Evolutionary conservation across 2,797 vertebrate species (phyloP), one percentile per base, ranked within the genome.

Genomic region (Octomys mimax): DNA sequence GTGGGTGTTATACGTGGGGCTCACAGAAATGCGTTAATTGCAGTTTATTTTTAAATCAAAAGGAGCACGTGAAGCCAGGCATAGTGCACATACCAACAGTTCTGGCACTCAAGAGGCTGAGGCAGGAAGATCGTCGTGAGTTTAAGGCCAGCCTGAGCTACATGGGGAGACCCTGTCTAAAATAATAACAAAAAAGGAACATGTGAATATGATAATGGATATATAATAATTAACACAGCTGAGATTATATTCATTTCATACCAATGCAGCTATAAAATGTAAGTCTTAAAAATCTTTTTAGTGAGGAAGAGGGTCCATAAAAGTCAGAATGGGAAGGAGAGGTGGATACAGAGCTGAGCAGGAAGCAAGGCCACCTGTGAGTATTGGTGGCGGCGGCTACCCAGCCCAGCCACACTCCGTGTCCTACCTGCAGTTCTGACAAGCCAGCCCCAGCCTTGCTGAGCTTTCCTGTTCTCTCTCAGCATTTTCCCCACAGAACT

Each of bases 391-490:
- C 4, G 28, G 3, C 14, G 28, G 39, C 46, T 22, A 12, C 52
- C 0, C 46, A 4, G 66, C 11, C 70, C 10, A 0, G 42, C 54
- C 8, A 0, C 14, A 19, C 61, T 62, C 73, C 36, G 22, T 13
- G 16, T 19, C 28, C 18, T 77, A 21, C 7, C 14, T 2, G 12
- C 0, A 1, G 12, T 28, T 2, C 6, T 0, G 6, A 28, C 28
- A 16, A 78, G 16, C 24, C 66, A 14, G 5, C 26, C 46, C 21
- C 70, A 13, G 10, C 42, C 46, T n/a, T 21, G 6, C n/a, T 1
- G 68, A 36, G 68, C 68, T 70, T 70, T 36, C 19, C 68, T 70
- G 3, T 42, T 79, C 4, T 22, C 3, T 33, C 71, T 73, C 49
- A 33, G 61, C 12, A 73, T 57, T 94, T 39, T 49, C 64, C 79